Conservation (phyloP, 2,888 invertebrate species). For the Drosophila diplacantha region DNA sequence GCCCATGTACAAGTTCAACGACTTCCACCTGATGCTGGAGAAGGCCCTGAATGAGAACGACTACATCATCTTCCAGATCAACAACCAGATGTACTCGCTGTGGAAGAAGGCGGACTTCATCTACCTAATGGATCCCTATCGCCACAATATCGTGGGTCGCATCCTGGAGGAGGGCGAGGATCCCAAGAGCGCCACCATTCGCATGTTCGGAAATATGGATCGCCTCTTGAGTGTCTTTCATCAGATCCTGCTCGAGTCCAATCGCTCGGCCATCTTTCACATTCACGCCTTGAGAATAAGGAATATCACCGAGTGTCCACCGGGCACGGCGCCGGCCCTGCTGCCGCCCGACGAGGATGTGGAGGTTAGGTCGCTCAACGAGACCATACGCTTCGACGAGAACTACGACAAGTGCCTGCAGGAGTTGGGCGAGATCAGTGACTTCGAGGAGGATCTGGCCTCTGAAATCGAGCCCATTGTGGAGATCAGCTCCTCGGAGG, state of each 20-base stretch:
- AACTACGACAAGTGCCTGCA: slow-evolving; percentile 65
- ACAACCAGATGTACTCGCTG: slow-evolving; percentile 73
- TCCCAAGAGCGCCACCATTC: slow-evolving; percentile 67
- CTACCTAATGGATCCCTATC: slow-evolving; percentile 76
- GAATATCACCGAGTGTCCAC: slow-evolving; percentile 59
- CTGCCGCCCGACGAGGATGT: slow-evolving; percentile 56
- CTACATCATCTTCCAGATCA: slow-evolving; percentile 73
- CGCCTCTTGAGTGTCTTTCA: slow-evolving; percentile 70
- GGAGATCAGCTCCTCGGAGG: slow-evolving; percentile 61
- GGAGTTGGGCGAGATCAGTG: slow-evolving; percentile 66
- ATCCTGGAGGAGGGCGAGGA: slow-evolving; percentile 57
- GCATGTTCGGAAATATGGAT: slow-evolving; percentile 73
- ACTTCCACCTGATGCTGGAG: slow-evolving; percentile 62
- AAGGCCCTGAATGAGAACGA: slow-evolving; percentile 54
- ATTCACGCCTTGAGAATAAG: slow-evolving; percentile 65
- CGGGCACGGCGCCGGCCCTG: slow-evolving; percentile 58
- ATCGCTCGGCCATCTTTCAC: slow-evolving; percentile 66
- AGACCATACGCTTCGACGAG: slow-evolving; percentile 69
- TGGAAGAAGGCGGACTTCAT: slow-evolving; percentile 72
- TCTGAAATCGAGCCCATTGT: slow-evolving; percentile 63
- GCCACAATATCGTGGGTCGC: slow-evolving; percentile 68
- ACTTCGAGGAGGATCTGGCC: slow-evolving; percentile 70
- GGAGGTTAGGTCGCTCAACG: slow-evolving; percentile 66
- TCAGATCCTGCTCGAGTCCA: slow-evolving; percentile 71
- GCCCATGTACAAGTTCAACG: slow-evolving; percentile 67